Evolutionary conservation across 1,140 invertebrate genomes (phyloP).

Genomic region (Zaprionus ornatus): DNA sequence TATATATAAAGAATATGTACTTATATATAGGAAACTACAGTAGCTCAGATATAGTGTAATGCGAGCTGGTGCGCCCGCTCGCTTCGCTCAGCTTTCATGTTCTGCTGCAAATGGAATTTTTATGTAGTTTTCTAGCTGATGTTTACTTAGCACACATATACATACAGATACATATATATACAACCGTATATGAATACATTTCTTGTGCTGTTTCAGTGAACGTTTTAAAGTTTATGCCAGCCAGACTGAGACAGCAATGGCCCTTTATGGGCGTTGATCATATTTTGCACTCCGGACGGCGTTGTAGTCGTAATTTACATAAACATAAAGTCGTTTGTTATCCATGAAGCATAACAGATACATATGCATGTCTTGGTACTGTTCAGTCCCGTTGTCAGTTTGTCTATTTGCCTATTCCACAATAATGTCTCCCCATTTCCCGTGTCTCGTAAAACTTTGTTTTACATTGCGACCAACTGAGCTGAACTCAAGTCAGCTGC

Average conservation of each 20-base stretch:
- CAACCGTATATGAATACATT: conserved; percentile 1
- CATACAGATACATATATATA: neutral
- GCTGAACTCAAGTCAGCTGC: conserved; percentile 67
- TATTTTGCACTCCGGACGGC: conserved; percentile 75
- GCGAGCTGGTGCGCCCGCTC: neutral
- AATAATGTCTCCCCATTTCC: neutral
- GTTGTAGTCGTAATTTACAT: conserved; percentile 64
- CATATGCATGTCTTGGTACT: conserved; percentile 8
- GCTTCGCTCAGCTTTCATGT: conserved; percentile 47
- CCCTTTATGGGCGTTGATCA: conserved; percentile 55
- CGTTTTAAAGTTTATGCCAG: conserved; percentile 64
- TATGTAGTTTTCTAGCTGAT: conserved; percentile 64
- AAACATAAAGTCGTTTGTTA: conserved; percentile 75
- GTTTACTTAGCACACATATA: conserved; percentile 51
- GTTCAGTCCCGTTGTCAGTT: neutral
- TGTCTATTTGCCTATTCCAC: conserved; percentile 27
- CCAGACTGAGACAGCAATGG: conserved; percentile 31
- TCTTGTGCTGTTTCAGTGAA: conserved; percentile 34
- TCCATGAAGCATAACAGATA: conserved; percentile 45
- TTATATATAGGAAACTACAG: conserved; percentile 4
- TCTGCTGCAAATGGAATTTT: conserved; percentile 68
- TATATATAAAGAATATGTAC: neutral
- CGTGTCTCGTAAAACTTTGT: conserved; percentile 65
- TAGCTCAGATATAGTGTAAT: conserved; percentile 15
- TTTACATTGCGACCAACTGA: conserved; percentile 55